These are phyloP conservation scores for Hirtodrosophila confusa DNA, from an alignment of 2,888 invertebrate genomes.

Conservation along the genomic window DNA sequence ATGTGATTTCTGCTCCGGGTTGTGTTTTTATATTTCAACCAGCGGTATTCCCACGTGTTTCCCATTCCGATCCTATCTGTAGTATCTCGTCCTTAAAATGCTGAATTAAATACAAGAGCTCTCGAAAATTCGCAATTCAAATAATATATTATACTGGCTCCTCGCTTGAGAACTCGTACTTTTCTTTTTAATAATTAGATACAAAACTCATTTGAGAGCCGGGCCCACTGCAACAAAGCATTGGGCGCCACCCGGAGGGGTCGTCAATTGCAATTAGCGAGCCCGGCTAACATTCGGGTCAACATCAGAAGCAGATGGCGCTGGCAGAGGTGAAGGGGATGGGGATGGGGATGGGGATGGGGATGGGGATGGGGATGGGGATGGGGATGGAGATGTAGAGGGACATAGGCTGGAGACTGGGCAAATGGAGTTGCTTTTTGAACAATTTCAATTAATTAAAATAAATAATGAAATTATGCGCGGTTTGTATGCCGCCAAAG, in stretches of 20 bases:
- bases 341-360: no score
- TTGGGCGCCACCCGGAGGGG: not conserved
- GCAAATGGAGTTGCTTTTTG: conserved; percentile 36
- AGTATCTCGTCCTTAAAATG: no score
- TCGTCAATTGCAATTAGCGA: conserved; percentile 55
- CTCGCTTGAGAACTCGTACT: conserved; percentile 3
- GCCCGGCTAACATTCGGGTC: conserved; percentile 53
- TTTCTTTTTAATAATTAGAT: conserved; percentile 33
- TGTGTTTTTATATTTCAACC: no score
- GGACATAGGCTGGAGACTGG: no score
- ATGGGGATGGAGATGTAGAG: no score
- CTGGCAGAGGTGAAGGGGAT: no score
- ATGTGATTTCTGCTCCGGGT: no score
- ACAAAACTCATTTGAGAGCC: conserved; percentile 10
- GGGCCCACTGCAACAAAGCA: not conserved
- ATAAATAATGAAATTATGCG: conserved; percentile 69
- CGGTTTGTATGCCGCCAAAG: conserved; percentile 20
- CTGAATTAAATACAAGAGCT: no score
- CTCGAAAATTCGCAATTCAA: no score
- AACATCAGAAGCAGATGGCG: conserved; percentile 13
- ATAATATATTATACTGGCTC: not conserved
- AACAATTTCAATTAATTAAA: conserved; percentile 73
- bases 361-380: no score
- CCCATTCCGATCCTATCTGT: no score
- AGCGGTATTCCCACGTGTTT: no score